Evolutionary conservation across 2,113 vertebrate genomes (phyloP), one percentile per base, ranked within the genome.

Genomic region (Puffinus mauretanicus): DNA sequence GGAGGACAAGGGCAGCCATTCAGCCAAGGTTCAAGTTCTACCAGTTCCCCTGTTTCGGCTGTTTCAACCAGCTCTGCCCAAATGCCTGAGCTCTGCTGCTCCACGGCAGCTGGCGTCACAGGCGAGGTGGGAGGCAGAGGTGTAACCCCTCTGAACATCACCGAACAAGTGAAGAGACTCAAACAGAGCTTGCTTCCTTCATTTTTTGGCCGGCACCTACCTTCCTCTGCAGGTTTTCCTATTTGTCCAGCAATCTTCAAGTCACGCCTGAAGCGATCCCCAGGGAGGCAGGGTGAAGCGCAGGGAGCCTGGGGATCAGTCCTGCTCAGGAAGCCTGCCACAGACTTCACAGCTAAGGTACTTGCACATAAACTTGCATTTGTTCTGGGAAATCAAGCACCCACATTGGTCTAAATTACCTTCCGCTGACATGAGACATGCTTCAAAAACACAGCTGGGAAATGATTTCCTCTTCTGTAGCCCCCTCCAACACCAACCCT

Each of bases 391-490:
- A 94, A 83, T 25, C 25, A n/a, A 84, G 83, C 25, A 54, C 61
- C 49, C 54, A 91, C 34, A 54, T n/a, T 10, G 27, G 49, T 72
- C 65, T 94, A 61, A 94, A 76, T 83, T 76, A 71, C 83, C 91
- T 79, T 72, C 72, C 2, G 9, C 32, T 61, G 58, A 61, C 70
- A 76, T 0, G 10, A 84, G 83, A 82, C 77, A 13, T 13, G n/a
- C 20, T 80, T 84, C 88, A 58, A 81, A 96, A 96, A 94, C 7
- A 10, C 85, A 93, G 87, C 71, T 77, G 88, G 80, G 57, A 96
- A 93, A 86, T 7, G 12, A 80, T 80, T 94, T 95, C 71, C 76
- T 86, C 46, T 57, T 32, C 67, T 49, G 49, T 11, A 71, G 55
- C 38, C 75, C 49, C 51, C 77, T 88, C 49, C 65, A 67, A 51